Evolutionary conservation across 2,888 invertebrate species (phyloP).

Genomic region (Drosophila anomalata): DNA sequence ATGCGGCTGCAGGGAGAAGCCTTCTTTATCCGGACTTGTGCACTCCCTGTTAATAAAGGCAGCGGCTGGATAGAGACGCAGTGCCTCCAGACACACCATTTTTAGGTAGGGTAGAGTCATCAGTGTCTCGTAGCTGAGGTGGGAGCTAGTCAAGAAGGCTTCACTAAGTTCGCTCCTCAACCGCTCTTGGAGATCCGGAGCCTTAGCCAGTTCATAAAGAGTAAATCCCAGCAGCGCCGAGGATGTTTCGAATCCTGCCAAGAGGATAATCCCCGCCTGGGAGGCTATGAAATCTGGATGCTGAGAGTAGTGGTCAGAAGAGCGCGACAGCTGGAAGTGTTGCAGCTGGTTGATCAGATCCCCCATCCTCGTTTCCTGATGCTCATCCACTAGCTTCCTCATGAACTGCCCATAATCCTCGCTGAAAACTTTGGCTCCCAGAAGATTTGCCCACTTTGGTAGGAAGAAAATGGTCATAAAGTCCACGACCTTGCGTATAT

Average conservation of each 20-base stretch:
- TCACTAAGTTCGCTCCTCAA: constrained; percentile 82
- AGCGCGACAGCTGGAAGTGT: constrained; percentile 70
- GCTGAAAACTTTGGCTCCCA: constrained; percentile 76
- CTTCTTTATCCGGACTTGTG: constrained; percentile 47
- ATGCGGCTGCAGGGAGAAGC: constrained; percentile 70
- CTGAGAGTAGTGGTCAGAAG: constrained; percentile 54
- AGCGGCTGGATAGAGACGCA: constrained; percentile 82
- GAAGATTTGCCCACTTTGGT: constrained; percentile 57
- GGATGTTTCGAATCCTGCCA: constrained; percentile 82
- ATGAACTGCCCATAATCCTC: constrained; percentile 77
- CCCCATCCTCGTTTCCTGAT: constrained; percentile 38
- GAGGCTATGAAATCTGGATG: constrained; percentile 77
- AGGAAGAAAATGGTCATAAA: constrained; percentile 77
- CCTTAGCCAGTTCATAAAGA: constrained; percentile 82
- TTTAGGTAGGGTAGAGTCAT: constrained; percentile 82
- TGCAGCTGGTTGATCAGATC: constrained; percentile 84
- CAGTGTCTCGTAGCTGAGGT: constrained; percentile 81
- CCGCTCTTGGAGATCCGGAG: constrained; percentile 81
- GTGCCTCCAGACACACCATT: constrained; percentile 81
- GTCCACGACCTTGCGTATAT: constrained; percentile 58
- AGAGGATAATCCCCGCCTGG: constrained; percentile 80
- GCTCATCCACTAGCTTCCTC: constrained; percentile 67
- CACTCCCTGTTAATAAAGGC: constrained; percentile 82
- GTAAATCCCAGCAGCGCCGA: constrained; percentile 83
- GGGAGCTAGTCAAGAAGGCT: constrained; percentile 44